These are phyloP conservation scores for Agrotis clavis DNA, from an alignment of 2,888 invertebrate genomes.

Conservation along the genomic window DNA sequence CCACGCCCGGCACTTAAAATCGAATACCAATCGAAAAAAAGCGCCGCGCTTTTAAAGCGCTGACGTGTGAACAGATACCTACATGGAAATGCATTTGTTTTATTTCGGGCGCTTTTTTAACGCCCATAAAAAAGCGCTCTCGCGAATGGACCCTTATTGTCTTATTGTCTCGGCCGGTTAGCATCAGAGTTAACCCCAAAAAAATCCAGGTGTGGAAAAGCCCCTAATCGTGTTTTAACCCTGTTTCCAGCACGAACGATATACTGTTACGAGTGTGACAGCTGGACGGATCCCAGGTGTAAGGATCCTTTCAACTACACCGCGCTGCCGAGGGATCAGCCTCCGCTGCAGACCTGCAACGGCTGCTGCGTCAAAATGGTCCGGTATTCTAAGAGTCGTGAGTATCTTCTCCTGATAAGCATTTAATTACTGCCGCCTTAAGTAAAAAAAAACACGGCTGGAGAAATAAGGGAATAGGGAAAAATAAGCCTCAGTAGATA, in stretches of 20 bases:
- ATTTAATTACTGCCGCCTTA: background rate
- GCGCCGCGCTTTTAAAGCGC: too few relatives aligned
- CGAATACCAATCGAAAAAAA: too few relatives aligned
- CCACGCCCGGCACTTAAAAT: too few relatives aligned
- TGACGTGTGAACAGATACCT: too few relatives aligned
- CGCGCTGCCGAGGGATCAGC: conserved; percentile 96
- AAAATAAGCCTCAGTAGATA: too few relatives aligned
- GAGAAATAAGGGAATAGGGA: too few relatives aligned
- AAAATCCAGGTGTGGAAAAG: background rate
- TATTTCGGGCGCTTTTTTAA: too few relatives aligned
- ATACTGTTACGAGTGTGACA: conserved; percentile 98
- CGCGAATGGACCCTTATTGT: too few relatives aligned
- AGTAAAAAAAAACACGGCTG: too few relatives aligned
- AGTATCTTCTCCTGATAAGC: conserved; percentile 83
- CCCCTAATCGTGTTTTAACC: conserved; percentile 28
- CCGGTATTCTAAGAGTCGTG: conserved; percentile 96
- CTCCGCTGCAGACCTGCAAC: conserved; percentile 96
- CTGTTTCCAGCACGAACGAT: conserved; percentile 94
- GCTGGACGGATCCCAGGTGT: conserved; percentile 97
- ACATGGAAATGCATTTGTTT: too few relatives aligned
- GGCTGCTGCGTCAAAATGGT: conserved; percentile 99
- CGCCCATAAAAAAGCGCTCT: too few relatives aligned
- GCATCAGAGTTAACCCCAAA: background rate
- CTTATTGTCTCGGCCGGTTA: conserved; percentile 15
- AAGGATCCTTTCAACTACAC: conserved; percentile 98